Evolutionary conservation across 1,140 invertebrate genomes (phyloP).

Genomic region (Homarus americanus): DNA sequence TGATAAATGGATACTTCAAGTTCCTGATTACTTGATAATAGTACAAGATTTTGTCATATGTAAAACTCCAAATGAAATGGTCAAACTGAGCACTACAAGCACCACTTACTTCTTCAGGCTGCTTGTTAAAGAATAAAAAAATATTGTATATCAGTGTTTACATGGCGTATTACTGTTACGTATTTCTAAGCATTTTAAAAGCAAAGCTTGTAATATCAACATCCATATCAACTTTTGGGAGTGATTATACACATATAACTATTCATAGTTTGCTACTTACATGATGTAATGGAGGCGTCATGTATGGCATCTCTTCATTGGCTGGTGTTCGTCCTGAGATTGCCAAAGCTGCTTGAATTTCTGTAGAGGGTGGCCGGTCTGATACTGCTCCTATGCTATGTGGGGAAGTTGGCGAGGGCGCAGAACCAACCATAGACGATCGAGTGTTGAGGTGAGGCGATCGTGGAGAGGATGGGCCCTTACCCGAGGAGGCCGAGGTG

Average conservation of each 20-base stretch:
- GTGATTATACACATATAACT: too few species aligned
- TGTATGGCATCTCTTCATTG: conserved; percentile 92
- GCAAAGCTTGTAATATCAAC: too few species aligned
- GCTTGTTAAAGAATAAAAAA: conserved; percentile 23
- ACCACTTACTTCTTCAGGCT: conserved; percentile 36
- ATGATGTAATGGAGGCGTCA: conserved; percentile 87
- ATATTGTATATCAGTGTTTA: neutral
- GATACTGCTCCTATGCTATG: conserved; percentile 25
- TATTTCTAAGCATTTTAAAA: too few species aligned
- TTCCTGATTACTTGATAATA: neutral
- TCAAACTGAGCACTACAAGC: neutral
- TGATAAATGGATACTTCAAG: neutral
- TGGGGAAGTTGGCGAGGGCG: conserved; percentile 21
- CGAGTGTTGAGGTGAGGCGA: conserved; percentile 51
- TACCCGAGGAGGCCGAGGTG: conserved; percentile 50
- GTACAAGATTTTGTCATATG: neutral
- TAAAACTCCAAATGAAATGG: too few species aligned
- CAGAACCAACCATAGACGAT: conserved; percentile 1
- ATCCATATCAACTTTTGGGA: neutral
- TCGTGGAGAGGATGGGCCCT: conserved; percentile 62
- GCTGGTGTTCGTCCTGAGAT: conserved; percentile 90
- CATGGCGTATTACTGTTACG: too few species aligned
- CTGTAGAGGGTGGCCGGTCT: conserved; percentile 71
- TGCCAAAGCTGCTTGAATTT: conserved; percentile 77
- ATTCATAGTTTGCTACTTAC: conserved; percentile 63